Evolutionary conservation across 2,797 vertebrate species (phyloP), one percentile per base, ranked within the genome.

Genomic region (Pseudopleuronectes americanus): DNA sequence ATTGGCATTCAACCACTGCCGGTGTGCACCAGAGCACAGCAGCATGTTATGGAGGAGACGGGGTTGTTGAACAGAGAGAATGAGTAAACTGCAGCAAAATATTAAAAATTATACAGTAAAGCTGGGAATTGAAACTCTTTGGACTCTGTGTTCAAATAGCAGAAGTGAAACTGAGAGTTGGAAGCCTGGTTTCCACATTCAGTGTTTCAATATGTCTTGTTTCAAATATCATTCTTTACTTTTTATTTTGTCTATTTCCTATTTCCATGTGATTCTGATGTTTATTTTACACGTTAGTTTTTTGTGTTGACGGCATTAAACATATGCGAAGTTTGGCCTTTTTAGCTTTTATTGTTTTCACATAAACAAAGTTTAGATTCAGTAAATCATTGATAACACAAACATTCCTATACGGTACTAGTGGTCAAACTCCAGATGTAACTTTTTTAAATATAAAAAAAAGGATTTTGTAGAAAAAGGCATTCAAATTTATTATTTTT

Each of bases 1-100:
- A 85, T 75, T 79, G 79, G 77, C 75, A 84, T 84, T 88, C 76
- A 73, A 36, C 16, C 64, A 6, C 59, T 75, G 79, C 73, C 60
- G 75, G 63, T 68, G 78, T 69, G 71, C 71, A 77, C 56, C 76
- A 82, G 72, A 80, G 67, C 56, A 54, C 57, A 60, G 68, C 74
- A n/a, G 73, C 33, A n/a, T 56, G 48, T 49, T 51, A 52, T 16
- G 41, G 49, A 16, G 43, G 43, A 49, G 58, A 6, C n/a, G 43
- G 60, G 45, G 24, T 52, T 47, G 57, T 48, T 24, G 33, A 55
- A 55, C 17, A 21, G 43, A 69, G 48, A 70, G 48, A 62, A 48
- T 48, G 56, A 56, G 65, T 55, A 81, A 59, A 66, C 58, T 70
- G 58, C 57, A 9, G 57, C 41, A 57, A 57, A 64, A 55, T 52